A percentile compares a stretch with the other conserved stretches of the same genome.
Conservation (phyloP, 1,140 invertebrate genomes). For the Megalonaias nervosa region DNA sequence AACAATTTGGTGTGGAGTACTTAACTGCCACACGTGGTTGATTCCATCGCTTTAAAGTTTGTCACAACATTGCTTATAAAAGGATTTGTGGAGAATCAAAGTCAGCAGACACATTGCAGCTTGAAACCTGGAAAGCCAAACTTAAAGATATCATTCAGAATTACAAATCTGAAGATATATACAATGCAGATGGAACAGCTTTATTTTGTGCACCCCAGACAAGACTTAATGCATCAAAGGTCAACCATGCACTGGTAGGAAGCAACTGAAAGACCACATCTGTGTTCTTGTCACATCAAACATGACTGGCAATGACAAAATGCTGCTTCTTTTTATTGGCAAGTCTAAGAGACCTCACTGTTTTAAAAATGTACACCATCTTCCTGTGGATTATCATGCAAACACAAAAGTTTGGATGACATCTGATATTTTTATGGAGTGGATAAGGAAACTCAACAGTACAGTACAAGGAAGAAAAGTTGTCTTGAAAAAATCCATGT, state of each 20-base stretch:
- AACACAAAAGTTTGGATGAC: slow-evolving; percentile 74
- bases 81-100: not conserved
- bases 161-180: slow-evolving; percentile 21
- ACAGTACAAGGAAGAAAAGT: slow-evolving; percentile 11
- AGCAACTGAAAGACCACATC: no score
- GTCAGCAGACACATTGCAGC: not conserved
- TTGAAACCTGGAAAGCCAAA: not conserved
- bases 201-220: no score
- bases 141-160: slow-evolving; percentile 22
- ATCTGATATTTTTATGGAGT: slow-evolving; percentile 44
- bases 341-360: no score
- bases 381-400: slow-evolving; percentile 9
- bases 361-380: not conserved
- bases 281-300: no score
- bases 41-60: not conserved
- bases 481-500: slow-evolving; percentile 44
- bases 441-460: not conserved
- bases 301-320: no score
- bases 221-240: no score
- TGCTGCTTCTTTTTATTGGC: no score
- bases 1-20: no score
- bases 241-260: no score
- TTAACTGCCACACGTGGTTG: no score
- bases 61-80: not conserved
- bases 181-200: no score